These are phyloP conservation scores for Sinodicranocentrus sp. DNA, from an alignment of 2,888 invertebrate genomes.

Conservation along the genomic window DNA sequence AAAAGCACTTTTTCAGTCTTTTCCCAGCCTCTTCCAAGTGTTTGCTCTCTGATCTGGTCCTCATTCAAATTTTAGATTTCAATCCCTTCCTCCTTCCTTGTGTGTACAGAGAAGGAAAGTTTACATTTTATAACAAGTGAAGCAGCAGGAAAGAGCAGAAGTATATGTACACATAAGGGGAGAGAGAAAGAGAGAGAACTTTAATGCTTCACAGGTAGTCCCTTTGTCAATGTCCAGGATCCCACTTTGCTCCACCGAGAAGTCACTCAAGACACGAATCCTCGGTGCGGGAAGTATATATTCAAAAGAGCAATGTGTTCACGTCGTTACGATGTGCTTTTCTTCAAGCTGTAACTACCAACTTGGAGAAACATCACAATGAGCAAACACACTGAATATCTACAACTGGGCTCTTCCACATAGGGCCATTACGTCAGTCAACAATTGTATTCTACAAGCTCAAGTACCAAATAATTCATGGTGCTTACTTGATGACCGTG, in stretches of 20 bases:
- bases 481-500: slow-evolving; percentile 38
- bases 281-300: not conserved
- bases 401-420: slow-evolving; percentile 1
- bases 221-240: slow-evolving; percentile 53
- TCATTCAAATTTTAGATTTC: slow-evolving; percentile 63
- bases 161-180: not conserved
- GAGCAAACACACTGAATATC: slow-evolving; percentile 27
- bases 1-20: slow-evolving; percentile 3
- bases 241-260: slow-evolving; percentile 27
- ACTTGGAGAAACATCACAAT: slow-evolving; percentile 20
- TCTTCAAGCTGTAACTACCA: not conserved
- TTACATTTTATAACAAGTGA: slow-evolving; percentile 23
- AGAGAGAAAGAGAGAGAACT: not conserved
- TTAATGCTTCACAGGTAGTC: slow-evolving; percentile 59
- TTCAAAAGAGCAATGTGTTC: slow-evolving; percentile 16
- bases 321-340: slow-evolving; percentile 9
- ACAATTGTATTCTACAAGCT: slow-evolving; percentile 53
- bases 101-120: slow-evolving; percentile 34
- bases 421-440: slow-evolving; percentile 60
- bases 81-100: slow-evolving; percentile 49
- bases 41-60: slow-evolving; percentile 43
- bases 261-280: slow-evolving; percentile 2
- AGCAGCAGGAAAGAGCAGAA: slow-evolving; percentile 7
- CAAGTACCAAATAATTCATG: slow-evolving; percentile 54
- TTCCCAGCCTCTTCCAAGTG: slow-evolving; percentile 35